Conservation (phyloP, 2,113 vertebrate species). For the Tenebrosternarchus preto region DNA sequence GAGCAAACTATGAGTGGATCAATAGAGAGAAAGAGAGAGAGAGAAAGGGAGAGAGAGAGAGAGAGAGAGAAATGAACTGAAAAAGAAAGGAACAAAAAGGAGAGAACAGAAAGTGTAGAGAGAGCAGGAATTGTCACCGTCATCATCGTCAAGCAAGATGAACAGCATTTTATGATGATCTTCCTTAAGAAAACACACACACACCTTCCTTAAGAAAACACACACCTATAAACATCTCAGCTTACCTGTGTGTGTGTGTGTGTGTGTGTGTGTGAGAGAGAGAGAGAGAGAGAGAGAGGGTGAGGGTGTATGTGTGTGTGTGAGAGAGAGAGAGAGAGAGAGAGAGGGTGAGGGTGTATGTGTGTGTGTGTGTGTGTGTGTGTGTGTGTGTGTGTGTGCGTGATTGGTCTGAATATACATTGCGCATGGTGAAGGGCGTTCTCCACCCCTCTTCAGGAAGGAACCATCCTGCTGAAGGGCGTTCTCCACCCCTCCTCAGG, state of each 20-base stretch:
- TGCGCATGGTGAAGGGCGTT: neutral
- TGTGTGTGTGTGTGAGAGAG: neutral
- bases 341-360: too few relatives aligned
- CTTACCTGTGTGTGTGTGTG: neutral
- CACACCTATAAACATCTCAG: neutral
- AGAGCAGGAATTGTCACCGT: neutral
- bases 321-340: too few relatives aligned
- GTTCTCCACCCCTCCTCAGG: conserved; percentile 2
- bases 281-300: too few relatives aligned
- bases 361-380: neutral
- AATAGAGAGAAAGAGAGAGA: conserved; percentile 65
- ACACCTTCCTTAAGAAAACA: neutral
- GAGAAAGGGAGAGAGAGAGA: conserved; percentile 42
- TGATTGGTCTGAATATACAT: neutral
- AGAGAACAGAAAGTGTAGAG: neutral
- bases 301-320: neutral
- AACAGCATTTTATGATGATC: neutral
- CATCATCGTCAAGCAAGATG: neutral
- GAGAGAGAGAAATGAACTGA: conserved; percentile 36
- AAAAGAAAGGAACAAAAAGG: neutral
- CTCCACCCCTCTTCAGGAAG: neutral
- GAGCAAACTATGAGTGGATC: conserved; percentile 83
- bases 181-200: neutral
- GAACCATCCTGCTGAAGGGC: neutral
- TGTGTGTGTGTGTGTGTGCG: neutral